These are phyloP conservation scores for Panurus biarmicus DNA, from an alignment of 2,113 vertebrate species.

Conservation along the genomic window DNA sequence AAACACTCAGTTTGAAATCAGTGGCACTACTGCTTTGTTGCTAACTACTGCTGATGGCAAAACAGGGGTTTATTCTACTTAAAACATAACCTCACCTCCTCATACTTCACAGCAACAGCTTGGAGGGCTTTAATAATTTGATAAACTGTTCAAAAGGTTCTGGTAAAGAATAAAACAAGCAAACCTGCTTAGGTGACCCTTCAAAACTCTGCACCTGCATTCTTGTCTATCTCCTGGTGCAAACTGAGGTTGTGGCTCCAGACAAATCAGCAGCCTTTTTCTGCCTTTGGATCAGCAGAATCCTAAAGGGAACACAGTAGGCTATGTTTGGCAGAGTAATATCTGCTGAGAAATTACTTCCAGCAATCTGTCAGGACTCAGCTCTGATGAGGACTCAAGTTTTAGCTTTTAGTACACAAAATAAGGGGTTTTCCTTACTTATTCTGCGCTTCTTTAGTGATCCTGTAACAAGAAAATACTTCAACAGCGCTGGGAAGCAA, in stretches of 20 bases:
- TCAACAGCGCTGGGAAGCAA: background rate
- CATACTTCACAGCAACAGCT: background rate
- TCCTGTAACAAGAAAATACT: background rate
- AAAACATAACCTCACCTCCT: background rate
- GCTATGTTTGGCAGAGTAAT: background rate
- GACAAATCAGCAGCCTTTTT: background rate
- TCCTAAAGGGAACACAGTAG: background rate
- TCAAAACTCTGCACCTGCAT: background rate
- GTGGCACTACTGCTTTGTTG: background rate
- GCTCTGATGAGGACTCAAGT: background rate
- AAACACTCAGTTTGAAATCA: background rate
- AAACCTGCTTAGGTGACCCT: background rate
- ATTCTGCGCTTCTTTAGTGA: background rate
- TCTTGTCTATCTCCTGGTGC: background rate
- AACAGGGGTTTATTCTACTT: background rate
- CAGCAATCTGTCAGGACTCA: background rate
- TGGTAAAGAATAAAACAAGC: background rate
- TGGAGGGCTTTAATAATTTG: background rate
- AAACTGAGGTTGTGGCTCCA: background rate
- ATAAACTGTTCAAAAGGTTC: background rate
- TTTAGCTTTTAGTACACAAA: background rate
- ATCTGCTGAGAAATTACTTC: background rate
- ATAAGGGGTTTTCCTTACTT: background rate
- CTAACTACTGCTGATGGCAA: background rate
- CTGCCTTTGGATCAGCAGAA: background rate